Percentiles rank a stretch among this genome's conserved stretches.
phyloP scores from a whole-genome alignment of 2,797 vertebrate genomes.

The Acanthis flammea region DNA sequence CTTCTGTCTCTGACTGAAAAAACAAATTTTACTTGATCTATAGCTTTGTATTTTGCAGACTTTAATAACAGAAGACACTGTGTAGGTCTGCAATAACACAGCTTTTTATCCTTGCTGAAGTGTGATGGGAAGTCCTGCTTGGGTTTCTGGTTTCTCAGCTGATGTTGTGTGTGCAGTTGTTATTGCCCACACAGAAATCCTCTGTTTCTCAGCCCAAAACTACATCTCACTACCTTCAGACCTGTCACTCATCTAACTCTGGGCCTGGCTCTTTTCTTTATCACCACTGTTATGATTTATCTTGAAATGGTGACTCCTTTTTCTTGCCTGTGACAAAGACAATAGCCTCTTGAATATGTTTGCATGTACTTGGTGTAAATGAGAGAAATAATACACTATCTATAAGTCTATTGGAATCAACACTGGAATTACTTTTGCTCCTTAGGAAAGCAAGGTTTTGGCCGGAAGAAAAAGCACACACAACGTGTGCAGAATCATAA shows the following conservation, averaged over 20 bases:
- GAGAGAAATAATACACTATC: not conserved
- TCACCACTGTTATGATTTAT: not conserved
- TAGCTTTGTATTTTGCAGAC: not conserved
- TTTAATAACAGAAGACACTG: not conserved
- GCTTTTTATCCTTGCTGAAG: not conserved
- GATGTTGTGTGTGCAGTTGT: not conserved
- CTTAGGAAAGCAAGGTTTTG: not conserved
- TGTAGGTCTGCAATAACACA: conserved; percentile 35
- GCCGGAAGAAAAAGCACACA: not conserved
- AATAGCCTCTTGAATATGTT: not conserved
- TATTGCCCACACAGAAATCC: not conserved
- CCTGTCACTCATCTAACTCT: not conserved
- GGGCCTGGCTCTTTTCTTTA: not conserved
- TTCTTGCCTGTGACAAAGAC: not conserved
- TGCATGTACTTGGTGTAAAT: not conserved
- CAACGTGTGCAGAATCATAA: not conserved
- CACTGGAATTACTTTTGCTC: not conserved
- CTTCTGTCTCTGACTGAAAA: not conserved
- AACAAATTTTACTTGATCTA: not conserved
- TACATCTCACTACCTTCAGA: not conserved
- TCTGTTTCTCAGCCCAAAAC: not conserved
- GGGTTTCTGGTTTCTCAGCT: conserved; percentile 29
- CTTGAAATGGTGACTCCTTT: not conserved
- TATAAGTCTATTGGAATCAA: not conserved
- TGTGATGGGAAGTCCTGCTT: not conserved